Base-by-base conservation (phyloP, 1,140 invertebrate genomes). In the Pinna nobilis region DNA sequence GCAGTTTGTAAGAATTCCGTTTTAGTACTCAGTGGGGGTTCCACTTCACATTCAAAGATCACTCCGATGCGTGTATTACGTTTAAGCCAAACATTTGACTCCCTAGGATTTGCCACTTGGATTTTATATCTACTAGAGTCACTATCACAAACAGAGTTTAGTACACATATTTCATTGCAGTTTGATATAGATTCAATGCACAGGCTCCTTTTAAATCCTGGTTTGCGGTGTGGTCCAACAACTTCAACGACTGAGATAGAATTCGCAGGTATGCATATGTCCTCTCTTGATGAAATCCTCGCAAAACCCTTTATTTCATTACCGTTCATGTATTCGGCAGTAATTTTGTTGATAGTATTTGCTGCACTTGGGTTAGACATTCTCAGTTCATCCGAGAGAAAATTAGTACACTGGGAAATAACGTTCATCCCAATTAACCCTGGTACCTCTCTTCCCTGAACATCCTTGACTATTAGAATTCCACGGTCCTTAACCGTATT, bases 241-340 rank as follows among this genome's bases (percentile, higher is more conserved):
- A 68, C 65, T 13, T 35, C 30, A 20, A 67, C 35, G 9, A 67
- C 50, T 32, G 33, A 39, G 11, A 68, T 39, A 59, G 37, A 68
- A n/a, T 68, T 68, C 15, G 66, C 66, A 49, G 66, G 66, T 5
- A 57, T 32, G 39, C 53, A 68, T 4, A 68, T 32, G 20, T 68
- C 66, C 6, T 30, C 25, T 30, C 53, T 59, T n/a, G 35, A 35
- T 3, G 66, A 23, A 18, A 68, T 32, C 25, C 66, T 39, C n/a
- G 66, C 66, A 59, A 68, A 68, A 18, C 66, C 66, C 28, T 68
- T 68, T 4, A 68, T 28, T 25, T 68, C 66, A 47, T 37, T 41
- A 7, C 49, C 25, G 28, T 28, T 57, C 9, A 23, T 57, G 1
- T 13, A 30, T 18, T 57, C 2, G 7, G n/a, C 23, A 57, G 53